These are phyloP conservation scores for Xenentodon cancila DNA, from an alignment of 2,797 vertebrate genomes.

Conservation along the genomic window DNA sequence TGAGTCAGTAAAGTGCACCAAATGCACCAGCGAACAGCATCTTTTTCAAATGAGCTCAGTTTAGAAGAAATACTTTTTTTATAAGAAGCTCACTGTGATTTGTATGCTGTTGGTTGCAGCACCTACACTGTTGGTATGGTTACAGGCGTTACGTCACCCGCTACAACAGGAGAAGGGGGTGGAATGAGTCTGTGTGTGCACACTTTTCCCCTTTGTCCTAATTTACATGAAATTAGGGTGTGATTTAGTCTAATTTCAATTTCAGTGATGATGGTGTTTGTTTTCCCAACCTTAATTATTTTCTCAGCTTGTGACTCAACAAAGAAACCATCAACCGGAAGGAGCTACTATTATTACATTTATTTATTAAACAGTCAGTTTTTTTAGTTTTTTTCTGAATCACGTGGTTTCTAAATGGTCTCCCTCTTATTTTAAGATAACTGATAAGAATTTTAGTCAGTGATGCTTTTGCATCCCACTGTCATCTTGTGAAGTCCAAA, in stretches of 20 bases:
- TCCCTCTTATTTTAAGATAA: too few relatives aligned
- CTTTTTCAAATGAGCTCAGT: not conserved
- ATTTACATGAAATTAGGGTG: not conserved
- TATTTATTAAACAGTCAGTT: too few relatives aligned
- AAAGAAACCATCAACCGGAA: not conserved
- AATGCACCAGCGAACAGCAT: not conserved
- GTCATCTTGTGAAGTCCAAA: too few relatives aligned
- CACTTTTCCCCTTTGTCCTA: not conserved
- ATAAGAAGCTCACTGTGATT: not conserved
- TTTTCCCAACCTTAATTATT: not conserved
- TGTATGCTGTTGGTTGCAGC: not conserved
- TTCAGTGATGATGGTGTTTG: constrained; percentile 5
- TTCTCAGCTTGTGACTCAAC: constrained; percentile 2
- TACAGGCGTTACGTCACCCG: not conserved
- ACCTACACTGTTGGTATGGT: not conserved
- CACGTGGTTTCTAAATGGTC: too few relatives aligned
- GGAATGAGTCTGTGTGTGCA: not conserved
- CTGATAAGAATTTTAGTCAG: too few relatives aligned
- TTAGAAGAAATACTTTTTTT: not conserved
- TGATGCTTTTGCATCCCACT: too few relatives aligned
- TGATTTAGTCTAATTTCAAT: not conserved
- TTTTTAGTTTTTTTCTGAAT: too few relatives aligned
- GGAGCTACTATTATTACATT: not conserved
- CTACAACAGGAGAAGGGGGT: not conserved
- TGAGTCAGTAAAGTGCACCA: constrained; percentile 29